These are phyloP conservation scores for Cephus pygmeus DNA, from an alignment of 2,888 invertebrate species.

Conservation along the genomic window DNA sequence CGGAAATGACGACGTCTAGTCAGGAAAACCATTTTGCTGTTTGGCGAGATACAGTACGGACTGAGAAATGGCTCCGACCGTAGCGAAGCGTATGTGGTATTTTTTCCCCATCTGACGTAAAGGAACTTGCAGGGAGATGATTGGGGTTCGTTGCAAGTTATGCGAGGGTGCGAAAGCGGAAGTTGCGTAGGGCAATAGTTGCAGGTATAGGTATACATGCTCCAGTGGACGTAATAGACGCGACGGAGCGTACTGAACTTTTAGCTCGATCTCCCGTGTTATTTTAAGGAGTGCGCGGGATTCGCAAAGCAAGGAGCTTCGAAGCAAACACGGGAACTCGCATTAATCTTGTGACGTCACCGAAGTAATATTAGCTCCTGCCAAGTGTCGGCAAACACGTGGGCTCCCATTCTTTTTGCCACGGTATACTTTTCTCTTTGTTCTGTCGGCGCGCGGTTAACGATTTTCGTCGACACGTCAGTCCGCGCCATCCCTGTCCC, in stretches of 20 bases:
- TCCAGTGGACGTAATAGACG: neutral
- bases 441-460: neutral
- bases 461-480: neutral
- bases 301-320: neutral
- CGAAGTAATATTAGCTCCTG: conserved; percentile 2
- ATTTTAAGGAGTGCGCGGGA: neutral
- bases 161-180: neutral
- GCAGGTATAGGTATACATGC: neutral
- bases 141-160: neutral
- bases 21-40: neutral
- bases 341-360: conserved; percentile 9
- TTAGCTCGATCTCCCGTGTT: neutral
- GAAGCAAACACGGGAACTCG: conserved; percentile 2
- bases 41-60: neutral
- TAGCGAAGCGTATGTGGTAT: neutral
- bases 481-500: neutral
- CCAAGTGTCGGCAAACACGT: conserved; percentile 3
- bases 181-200: neutral
- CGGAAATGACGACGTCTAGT: neutral
- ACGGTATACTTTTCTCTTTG: neutral
- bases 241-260: neutral
- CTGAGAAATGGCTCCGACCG: neutral
- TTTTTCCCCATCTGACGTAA: neutral
- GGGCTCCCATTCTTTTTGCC: neutral
- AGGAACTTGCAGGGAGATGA: neutral